phyloP scores from a whole-genome alignment of 2,113 vertebrate genomes.

The Passer montanus region DNA sequence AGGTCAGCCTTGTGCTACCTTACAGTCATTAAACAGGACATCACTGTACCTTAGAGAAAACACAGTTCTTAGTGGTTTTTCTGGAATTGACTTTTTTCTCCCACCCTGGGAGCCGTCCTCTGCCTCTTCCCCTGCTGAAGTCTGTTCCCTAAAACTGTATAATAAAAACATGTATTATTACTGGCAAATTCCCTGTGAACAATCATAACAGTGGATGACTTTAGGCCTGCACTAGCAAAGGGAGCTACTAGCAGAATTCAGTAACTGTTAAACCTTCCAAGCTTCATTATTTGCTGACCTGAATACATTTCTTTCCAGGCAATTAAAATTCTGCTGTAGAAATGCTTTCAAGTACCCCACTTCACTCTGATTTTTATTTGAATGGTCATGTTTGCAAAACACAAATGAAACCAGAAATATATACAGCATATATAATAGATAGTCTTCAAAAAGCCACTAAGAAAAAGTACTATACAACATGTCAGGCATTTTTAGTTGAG shows the following conservation, averaged over 20 bases:
- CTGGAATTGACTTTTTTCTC: neutral
- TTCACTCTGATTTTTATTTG: neutral
- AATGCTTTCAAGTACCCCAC: neutral
- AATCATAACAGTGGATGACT: neutral
- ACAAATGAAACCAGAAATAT: neutral
- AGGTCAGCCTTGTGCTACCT: neutral
- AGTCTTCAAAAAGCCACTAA: neutral
- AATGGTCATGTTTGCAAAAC: neutral
- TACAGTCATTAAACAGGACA: neutral
- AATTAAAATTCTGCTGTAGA: conserved; percentile 23
- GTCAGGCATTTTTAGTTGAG: neutral
- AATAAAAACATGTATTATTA: neutral
- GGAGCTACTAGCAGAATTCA: neutral
- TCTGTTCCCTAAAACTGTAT: neutral
- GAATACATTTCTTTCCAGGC: neutral
- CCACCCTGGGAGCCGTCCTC: neutral
- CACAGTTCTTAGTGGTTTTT: neutral
- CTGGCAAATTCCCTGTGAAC: neutral
- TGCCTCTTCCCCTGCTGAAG: neutral
- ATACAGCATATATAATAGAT: neutral
- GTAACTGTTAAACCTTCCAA: neutral
- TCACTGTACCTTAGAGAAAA: neutral
- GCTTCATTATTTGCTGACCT: neutral
- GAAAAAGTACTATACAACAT: neutral
- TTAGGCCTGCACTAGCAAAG: neutral